Evolutionary conservation across 2,797 vertebrate species (phyloP).

Genomic region (Melanotaenia pygmaea): DNA sequence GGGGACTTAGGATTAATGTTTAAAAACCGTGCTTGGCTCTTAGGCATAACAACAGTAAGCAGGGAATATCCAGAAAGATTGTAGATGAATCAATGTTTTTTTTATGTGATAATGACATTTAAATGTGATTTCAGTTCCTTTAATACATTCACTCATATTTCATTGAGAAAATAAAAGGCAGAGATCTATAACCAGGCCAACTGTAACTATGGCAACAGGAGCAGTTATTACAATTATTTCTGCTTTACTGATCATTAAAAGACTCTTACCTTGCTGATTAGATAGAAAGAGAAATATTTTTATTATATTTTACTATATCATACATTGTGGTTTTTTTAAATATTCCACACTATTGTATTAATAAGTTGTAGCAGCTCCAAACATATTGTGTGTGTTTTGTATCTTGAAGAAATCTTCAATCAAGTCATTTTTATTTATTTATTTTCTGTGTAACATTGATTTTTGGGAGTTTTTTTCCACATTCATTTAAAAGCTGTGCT

Average conservation of each 20-base stretch:
- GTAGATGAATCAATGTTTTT: background rate
- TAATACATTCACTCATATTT: slow-evolving; percentile 2
- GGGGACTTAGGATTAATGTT: background rate
- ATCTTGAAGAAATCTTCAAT: background rate
- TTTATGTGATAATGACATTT: background rate
- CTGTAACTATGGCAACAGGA: slow-evolving; percentile 24
- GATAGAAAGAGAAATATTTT: background rate
- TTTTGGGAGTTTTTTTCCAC: background rate
- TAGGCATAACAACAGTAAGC: background rate
- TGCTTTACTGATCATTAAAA: background rate
- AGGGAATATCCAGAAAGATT: background rate
- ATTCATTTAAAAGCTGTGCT: background rate
- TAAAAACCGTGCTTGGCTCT: background rate
- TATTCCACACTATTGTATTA: background rate
- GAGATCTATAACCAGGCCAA: background rate
- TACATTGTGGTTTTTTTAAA: background rate
- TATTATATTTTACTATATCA: background rate
- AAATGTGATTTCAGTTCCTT: background rate
- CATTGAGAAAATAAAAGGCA: background rate
- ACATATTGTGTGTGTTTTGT: background rate
- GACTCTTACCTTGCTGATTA: background rate
- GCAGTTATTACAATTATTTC: background rate
- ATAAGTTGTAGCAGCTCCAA: background rate
- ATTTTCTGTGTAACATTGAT: background rate
- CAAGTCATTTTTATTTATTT: background rate